Base-by-base conservation (phyloP, 1,140 invertebrate genomes). In the Zaprionus kolodkinae region DNA sequence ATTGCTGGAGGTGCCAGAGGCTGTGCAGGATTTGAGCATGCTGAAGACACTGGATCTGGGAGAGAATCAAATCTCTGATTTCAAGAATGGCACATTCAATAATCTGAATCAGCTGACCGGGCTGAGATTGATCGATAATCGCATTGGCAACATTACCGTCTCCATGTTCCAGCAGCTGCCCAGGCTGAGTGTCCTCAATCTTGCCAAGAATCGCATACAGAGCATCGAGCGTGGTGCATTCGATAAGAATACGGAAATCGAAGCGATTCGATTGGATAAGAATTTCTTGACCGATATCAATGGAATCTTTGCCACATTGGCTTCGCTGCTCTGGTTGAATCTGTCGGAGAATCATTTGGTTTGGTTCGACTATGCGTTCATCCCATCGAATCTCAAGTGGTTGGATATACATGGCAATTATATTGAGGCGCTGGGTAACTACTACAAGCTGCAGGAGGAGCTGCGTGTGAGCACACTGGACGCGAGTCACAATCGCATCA, bases 321-420 rank as follows among this genome's bases (percentile, higher is more conserved):
- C 95, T 6, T 96, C 95, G 72, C 93, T 97, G 57, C 93, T 96
- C 66, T 97, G 96, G 96, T 91, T 97, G 12, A 97, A 97, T 94
- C 94, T 97, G 69, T 97, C 96, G 11, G 96, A 96, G 93, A 98
- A 98, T 93, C 94, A 95, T 90, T 94, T 97, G 78, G 94, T 95
- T 15, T 95, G 95, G 94, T 97, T 97, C 91, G 96, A 97, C 90
- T 97, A 97, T 88, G 94, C 95, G 38, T 95, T 96, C 77, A 94
- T 98, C 61, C 97, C 97, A 1, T 93, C 94, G 48, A 95, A 95
- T 85, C 93, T 97, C 2, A 95, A 96, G 89, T 97, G 96, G 96
- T 92, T 98, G 72, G 96, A 97, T 92, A 93, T 97, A 45, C 96
- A 97, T 89, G 95, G 95, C 78, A 97, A 98, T 92, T 94, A 94